Evolutionary conservation across 2,888 invertebrate species (phyloP).

Genomic region (Pterobdella sp.): DNA sequence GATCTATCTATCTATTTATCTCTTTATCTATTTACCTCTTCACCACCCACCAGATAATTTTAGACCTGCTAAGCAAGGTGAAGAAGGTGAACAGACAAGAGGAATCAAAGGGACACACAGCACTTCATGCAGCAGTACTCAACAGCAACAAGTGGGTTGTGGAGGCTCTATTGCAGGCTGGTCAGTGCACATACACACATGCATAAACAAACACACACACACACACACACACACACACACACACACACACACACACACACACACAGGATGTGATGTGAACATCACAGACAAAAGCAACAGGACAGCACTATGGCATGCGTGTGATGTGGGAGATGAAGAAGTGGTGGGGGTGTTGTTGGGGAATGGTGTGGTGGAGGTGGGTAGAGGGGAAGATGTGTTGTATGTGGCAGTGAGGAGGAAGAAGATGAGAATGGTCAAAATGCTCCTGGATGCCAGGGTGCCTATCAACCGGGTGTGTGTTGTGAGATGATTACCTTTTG

Average conservation of each 20-base stretch:
- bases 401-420: slow-evolving; percentile 44
- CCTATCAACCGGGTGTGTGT: slow-evolving; percentile 46
- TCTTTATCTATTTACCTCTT: no score
- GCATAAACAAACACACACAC: no score
- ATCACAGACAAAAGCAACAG: slow-evolving; percentile 40
- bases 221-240: no score
- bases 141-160: slow-evolving; percentile 44
- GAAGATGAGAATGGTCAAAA: slow-evolving; percentile 40
- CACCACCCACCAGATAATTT: not conserved
- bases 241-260: not conserved
- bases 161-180: slow-evolving; percentile 43
- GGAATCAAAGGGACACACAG: slow-evolving; percentile 35
- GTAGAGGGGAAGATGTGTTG: slow-evolving; percentile 40
- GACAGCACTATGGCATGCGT: slow-evolving; percentile 45
- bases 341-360: slow-evolving; percentile 42
- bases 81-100: slow-evolving; percentile 44
- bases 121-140: slow-evolving; percentile 44
- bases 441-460: slow-evolving; percentile 44
- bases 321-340: slow-evolving; percentile 43
- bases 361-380: slow-evolving; percentile 39
- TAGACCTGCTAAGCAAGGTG: slow-evolving; percentile 43
- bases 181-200: slow-evolving; percentile 35
- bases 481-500: not conserved
- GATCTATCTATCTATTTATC: no score
- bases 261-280: slow-evolving; percentile 46